Base-by-base conservation (phyloP, 1,140 invertebrate species). In the Cecropterus lyciades region DNA sequence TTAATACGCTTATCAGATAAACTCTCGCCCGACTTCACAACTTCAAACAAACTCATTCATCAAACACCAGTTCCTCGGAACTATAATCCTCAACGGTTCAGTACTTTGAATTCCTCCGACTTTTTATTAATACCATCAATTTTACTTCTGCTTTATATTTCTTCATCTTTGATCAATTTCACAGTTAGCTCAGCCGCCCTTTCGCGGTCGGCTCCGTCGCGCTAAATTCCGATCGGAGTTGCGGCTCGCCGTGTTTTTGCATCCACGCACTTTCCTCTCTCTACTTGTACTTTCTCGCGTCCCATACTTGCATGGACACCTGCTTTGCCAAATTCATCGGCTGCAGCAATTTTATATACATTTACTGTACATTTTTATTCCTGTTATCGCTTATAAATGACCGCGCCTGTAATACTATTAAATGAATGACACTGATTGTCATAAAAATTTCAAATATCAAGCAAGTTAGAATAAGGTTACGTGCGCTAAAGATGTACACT, bases 221-320 rank as follows among this genome's bases (percentile, higher is more conserved):
- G 77, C 75, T 79, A 70, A 80, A 84, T 84, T 78, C 82, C 79
- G 52, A 70, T 42, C 52, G 59, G 62, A 62, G 57, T 56, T 70
- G 68, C 49, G 69, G 67, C 14, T 52, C 33, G 55, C 64, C 64
- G 65, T 73, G 79, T 75, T 80, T 80, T 81, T 77, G 75, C 74
- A 51, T 72, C 62, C 65, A 74, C 78, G 78, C 75, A 79, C 78
- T 80, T 82, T 80, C 78, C 74, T 82, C 79, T 77, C 70, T 56
- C 63, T 72, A 75, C 72, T 80, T 77, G 66, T 80, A 79, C 79
- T 82, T 84, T 84, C 77, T 77, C 75, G 69, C 16, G 48, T 24
- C 37, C 43, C 49, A 46, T 33, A 43, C 59, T 40, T 48, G 60
- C 49, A 11, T 55, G 17, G 17, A 33, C 45, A 55, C 15, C 51